These are phyloP conservation scores for Altica lythri DNA, from an alignment of 2,888 invertebrate species.

Conservation along the genomic window DNA sequence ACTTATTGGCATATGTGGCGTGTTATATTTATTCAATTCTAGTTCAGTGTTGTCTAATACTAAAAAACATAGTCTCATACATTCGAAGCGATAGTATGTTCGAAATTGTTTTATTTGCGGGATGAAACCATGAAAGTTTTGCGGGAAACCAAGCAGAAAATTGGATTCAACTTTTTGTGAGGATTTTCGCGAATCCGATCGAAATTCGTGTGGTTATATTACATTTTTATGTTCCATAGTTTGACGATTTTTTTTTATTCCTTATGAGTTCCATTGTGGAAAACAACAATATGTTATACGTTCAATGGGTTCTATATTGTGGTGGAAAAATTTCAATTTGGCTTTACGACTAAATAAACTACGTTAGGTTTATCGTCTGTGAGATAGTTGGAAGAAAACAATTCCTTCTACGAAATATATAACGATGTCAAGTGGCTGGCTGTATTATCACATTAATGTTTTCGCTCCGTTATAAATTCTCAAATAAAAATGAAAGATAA, in stretches of 20 bases:
- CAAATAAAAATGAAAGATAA: too few species aligned
- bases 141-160: slow-evolving; percentile 53
- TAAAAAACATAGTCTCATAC: slow-evolving; percentile 9
- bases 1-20: too few species aligned
- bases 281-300: slow-evolving; percentile 29
- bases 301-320: slow-evolving; percentile 28
- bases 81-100: slow-evolving; percentile 50
- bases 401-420: slow-evolving; percentile 4
- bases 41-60: slow-evolving; percentile 10
- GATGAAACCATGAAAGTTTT: slow-evolving; percentile 52
- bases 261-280: slow-evolving; percentile 19
- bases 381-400: neutral
- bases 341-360: slow-evolving; percentile 25
- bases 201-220: slow-evolving; percentile 27
- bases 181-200: slow-evolving; percentile 24
- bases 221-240: slow-evolving; percentile 30
- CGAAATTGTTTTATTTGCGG: slow-evolving; percentile 53
- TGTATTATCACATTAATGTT: too few species aligned
- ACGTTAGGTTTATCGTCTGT: slow-evolving; percentile 23
- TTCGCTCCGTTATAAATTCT: too few species aligned
- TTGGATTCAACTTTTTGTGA: slow-evolving; percentile 53
- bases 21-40: neutral
- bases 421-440: neutral
- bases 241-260: slow-evolving; percentile 28
- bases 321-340: slow-evolving; percentile 26